A percentile compares a stretch with the other conserved stretches of the same genome.
Evolutionary conservation across 2,888 invertebrate species (phyloP).

Genomic region (Orthosia incerta): DNA sequence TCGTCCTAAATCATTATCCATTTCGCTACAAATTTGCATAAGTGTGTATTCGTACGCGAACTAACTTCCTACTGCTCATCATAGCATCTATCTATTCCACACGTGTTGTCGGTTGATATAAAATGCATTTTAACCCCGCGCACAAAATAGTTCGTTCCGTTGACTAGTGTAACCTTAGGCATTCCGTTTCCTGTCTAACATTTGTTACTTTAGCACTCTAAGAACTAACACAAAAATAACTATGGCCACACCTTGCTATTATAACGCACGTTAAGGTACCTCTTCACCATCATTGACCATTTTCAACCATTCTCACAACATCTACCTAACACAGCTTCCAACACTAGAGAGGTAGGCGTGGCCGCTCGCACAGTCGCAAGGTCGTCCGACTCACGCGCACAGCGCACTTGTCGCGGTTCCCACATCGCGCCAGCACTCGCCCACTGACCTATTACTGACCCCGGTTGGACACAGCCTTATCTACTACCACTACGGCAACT

Average conservation of each 20-base stretch:
- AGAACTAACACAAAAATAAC: background rate
- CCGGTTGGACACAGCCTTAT: constrained; percentile 53
- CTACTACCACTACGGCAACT: background rate
- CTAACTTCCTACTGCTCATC: too few relatives aligned
- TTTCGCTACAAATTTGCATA: too few relatives aligned
- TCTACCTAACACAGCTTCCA: constrained; percentile 9
- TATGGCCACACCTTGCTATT: too few relatives aligned
- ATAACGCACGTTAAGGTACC: too few relatives aligned
- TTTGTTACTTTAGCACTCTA: background rate
- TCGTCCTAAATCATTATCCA: too few relatives aligned
- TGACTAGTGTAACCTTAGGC: too few relatives aligned
- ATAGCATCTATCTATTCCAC: too few relatives aligned
- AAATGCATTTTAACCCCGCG: too few relatives aligned
- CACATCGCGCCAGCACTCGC: constrained; percentile 63
- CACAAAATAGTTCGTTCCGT: too few relatives aligned
- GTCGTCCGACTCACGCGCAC: constrained; percentile 68
- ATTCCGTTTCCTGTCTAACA: too few relatives aligned
- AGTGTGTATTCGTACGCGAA: too few relatives aligned
- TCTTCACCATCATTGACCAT: background rate
- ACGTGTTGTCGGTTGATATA: too few relatives aligned
- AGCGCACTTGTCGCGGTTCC: constrained; percentile 69
- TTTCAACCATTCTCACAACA: constrained; percentile 2
- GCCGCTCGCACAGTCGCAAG: constrained; percentile 59
- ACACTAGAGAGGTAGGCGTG: constrained; percentile 64
- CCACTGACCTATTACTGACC: constrained; percentile 65